Evolutionary conservation across 2,888 invertebrate genomes (phyloP).

Genomic region (Creontiades dilutus): DNA sequence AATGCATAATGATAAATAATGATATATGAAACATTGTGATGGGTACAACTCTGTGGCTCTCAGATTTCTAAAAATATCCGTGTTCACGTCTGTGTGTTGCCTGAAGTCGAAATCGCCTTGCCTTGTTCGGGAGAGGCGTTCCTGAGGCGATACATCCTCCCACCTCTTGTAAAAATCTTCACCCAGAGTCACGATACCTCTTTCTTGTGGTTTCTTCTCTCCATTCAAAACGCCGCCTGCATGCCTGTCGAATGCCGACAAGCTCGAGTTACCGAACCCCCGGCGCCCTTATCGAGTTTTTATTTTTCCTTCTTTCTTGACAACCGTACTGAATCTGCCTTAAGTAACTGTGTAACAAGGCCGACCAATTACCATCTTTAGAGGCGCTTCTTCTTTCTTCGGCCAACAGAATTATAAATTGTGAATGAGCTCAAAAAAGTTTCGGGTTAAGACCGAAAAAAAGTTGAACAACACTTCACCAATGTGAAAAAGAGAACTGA

Average conservation of each 20-base stretch:
- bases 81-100: too few species aligned
- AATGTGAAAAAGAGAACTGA: not conserved
- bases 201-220: slow-evolving; percentile 49
- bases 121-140: not conserved
- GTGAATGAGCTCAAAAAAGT: not conserved
- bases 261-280: slow-evolving; percentile 48
- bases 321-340: slow-evolving; percentile 40
- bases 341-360: slow-evolving; percentile 30
- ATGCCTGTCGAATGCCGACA: slow-evolving; percentile 55
- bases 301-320: slow-evolving; percentile 20
- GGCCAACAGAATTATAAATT: slow-evolving; percentile 8
- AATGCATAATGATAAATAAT: too few species aligned
- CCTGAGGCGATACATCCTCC: slow-evolving; percentile 38
- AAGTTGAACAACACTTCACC: not conserved
- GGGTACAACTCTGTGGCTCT: too few species aligned
- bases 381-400: not conserved
- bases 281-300: slow-evolving; percentile 39
- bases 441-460: not conserved
- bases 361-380: slow-evolving; percentile 30
- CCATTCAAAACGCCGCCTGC: slow-evolving; percentile 56
- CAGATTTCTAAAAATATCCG: too few species aligned
- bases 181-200: slow-evolving; percentile 44
- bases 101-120: too few species aligned
- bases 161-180: slow-evolving; percentile 22
- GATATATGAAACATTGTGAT: too few species aligned